Base-by-base conservation (phyloP, 2,888 invertebrate species). In the Sarcophaga carnaria region DNA sequence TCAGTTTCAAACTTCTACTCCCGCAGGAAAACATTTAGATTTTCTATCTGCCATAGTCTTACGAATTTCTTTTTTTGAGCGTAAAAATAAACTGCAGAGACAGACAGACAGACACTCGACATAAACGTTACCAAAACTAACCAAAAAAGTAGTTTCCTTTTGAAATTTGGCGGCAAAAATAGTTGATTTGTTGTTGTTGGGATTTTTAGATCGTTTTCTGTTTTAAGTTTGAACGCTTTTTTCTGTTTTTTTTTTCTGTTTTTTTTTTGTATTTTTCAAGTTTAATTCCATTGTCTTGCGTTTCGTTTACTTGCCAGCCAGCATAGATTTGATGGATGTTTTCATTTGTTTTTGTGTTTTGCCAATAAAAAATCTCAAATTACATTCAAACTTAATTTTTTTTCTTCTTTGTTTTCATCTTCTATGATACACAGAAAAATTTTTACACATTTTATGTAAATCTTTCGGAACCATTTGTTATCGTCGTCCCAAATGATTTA, bases 361-460 rank as follows among this genome's bases (percentile, higher is more conserved):
- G 62, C 75, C 75, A 69, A 70, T 69, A 69, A 62, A 75, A 81
- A 75, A 63, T 47, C 81, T 81, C 69, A 71, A 81, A 75, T 25
- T 69, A 75, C 47, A 67, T 20, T 80, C 59, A 47, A 59, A 59
- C 14, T 11, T 22, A 22, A 22, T 22, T 22, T 22, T 4, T 25
- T 14, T 60, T 45, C 74, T 60, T 79, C n/a, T 54, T n/a, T 27
- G 27, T 79, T 74, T 59, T 66, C 37, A 47, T 10, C 72, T 71
- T 64, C 37, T 37, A 37, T 10, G 37, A 37, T 37, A 37, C 37
- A 8, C 37, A 37, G 8, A 37, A 10, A 10, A 37, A 37, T 37
- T 37, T 37, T 17, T 17, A 59, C 59, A 59, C 59, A n/a, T 59
- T 59, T 59, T 59, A 59, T 59, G 59, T 59, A 17, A 59, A 59